These are phyloP conservation scores for Apogon hyalosoma DNA, from an alignment of 2,797 vertebrate species.

Conservation along the genomic window DNA sequence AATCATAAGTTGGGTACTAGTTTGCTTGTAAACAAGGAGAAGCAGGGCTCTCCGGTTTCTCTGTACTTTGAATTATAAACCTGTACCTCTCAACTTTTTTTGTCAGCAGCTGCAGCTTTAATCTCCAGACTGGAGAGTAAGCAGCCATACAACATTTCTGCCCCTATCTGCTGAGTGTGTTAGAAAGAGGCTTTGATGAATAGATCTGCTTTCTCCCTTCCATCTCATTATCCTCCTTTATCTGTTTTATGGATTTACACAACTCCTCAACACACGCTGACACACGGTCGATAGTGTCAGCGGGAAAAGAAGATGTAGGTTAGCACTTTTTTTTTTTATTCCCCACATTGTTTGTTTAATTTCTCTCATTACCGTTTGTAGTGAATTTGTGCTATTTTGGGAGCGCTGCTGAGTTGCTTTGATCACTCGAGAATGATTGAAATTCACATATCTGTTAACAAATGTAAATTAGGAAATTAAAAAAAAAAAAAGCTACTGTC, in stretches of 20 bases:
- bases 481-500: conserved; percentile 36
- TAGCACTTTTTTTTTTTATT: conserved; percentile 22
- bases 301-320: conserved; percentile 47
- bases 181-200: conserved; percentile 82
- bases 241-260: conserved; percentile 82
- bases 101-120: conserved; percentile 66
- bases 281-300: conserved; percentile 63
- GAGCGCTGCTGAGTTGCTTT: conserved; percentile 20
- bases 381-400: conserved; percentile 43
- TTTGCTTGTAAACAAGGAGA: conserved; percentile 3
- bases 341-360: conserved; percentile 43
- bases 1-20: not conserved
- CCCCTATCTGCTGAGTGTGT: conserved; percentile 78
- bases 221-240: conserved; percentile 83
- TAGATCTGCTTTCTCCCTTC: conserved; percentile 75
- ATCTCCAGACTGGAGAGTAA: conserved; percentile 75
- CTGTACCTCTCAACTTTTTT: conserved; percentile 42
- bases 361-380: conserved; percentile 21
- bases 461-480: conserved; percentile 52
- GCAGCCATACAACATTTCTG: conserved; percentile 59
- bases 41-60: conserved; percentile 13
- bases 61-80: conserved; percentile 39
- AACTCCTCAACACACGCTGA: conserved; percentile 68
- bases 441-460: conserved; percentile 47
- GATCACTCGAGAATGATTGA: conserved; percentile 44